Base-by-base conservation (phyloP, 1,140 invertebrate species). In the Danaus melanippus region DNA sequence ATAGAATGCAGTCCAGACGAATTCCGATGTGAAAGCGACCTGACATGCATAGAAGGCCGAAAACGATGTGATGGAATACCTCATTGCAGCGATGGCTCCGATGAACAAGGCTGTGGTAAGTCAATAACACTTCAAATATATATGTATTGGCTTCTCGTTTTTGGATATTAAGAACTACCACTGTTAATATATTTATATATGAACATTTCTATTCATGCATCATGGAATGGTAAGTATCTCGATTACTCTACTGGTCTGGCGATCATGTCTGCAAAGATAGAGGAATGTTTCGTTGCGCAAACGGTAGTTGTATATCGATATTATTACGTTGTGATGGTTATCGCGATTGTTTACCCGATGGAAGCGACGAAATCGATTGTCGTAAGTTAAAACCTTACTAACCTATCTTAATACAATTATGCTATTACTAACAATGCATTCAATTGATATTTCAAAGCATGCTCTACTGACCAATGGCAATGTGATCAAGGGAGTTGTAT, bases 21-120 rank as follows among this genome's bases (percentile, higher is more conserved):
- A 45, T 87, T 82, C 69, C 63, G 63, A 21, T 88, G 86, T 50
- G 47, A 53, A 9, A 56, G 56, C 21, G 79, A 84, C 46, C 69
- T 74, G 0, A 57, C 62, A 54, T 96, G 95, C 87, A 93, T 96
- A 57, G 89, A 91, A 44, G 64, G 76, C 39, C 83, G 88, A 11
- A 91, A 91, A 79, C 85, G 88, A 15, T 96, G 95, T 84, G 93
- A 96, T 73, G 91, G 91, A 56, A 84, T 89, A 70, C 84, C 87
- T 63, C 89, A 96, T 72, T 95, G 94, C 86, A 86, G 88, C 21
- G 92, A 93, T 77, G 85, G 89, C 66, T 92, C 92, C 57, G 94
- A 96, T 73, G 94, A 96, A 87, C 58, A 74, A 58, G 66, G 87
- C 61, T 92, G 92, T 76, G 62, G 79, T 82, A 67, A 73, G 71